Conservation (phyloP, 2,113 vertebrate genomes). For the Ciconia maguari region DNA sequence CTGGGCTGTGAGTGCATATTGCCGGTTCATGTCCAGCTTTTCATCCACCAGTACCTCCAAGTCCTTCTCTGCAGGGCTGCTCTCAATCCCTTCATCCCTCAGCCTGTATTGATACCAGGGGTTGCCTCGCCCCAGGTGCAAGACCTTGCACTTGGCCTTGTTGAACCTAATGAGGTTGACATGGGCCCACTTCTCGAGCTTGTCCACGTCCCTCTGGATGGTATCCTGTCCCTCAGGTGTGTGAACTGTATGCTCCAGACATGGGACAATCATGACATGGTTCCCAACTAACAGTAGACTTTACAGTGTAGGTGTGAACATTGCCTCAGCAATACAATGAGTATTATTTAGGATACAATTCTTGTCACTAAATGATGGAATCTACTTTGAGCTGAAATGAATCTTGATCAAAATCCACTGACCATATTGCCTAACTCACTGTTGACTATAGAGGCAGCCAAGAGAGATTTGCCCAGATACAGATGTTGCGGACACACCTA, state of each 20-base stretch:
- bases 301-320: background rate
- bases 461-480: background rate
- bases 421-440: background rate
- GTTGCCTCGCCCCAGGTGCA: background rate
- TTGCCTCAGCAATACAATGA: no score
- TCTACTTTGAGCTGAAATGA: background rate
- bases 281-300: background rate
- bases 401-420: background rate
- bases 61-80: no score
- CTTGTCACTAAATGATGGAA: background rate
- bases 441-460: background rate
- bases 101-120: background rate
- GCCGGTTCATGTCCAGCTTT: background rate
- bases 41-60: background rate
- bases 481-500: background rate
- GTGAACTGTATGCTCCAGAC: background rate
- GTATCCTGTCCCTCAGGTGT: background rate
- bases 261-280: background rate
- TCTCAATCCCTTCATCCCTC: no score
- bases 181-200: background rate
- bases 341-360: background rate
- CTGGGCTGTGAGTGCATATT: background rate
- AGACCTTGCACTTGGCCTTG: background rate
- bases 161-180: background rate
- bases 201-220: background rate